A percentile compares a stretch with the other conserved stretches of the same genome.
Conservation (phyloP, 2,888 invertebrate species). For the Escarpia spicata region DNA sequence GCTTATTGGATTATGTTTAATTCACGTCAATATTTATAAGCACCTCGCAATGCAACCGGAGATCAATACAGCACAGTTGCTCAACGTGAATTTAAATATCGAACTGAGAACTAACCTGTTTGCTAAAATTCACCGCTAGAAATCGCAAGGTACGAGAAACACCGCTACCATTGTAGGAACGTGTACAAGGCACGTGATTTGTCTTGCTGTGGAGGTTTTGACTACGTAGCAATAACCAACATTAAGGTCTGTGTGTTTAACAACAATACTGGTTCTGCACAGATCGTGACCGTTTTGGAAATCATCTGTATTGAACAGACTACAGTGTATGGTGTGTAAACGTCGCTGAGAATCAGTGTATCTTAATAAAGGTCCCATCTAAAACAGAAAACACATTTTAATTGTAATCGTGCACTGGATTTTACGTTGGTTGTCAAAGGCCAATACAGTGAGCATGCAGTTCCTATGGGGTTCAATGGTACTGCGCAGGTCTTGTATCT, state of each 20-base stretch:
- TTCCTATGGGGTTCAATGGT: not conserved
- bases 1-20: slow-evolving; percentile 13
- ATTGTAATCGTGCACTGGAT: no score
- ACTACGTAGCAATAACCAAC: no score
- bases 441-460: not conserved
- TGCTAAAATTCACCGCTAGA: not conserved
- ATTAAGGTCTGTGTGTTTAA: not conserved
- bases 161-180: not conserved
- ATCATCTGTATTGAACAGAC: not conserved
- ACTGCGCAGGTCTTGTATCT: not conserved
- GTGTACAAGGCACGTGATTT: not conserved
- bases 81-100: not conserved
- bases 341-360: no score
- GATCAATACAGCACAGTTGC: not conserved
- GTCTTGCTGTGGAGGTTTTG: not conserved
- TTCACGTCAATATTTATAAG: slow-evolving; percentile 8
- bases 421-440: no score
- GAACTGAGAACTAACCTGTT: not conserved
- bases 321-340: no score
- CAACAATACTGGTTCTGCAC: not conserved
- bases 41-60: not conserved
- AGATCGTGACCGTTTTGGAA: not conserved
- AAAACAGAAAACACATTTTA: no score
- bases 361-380: no score
- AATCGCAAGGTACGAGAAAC: not conserved